A percentile compares a stretch with the other conserved stretches of the same genome.
Conservation (phyloP, 2,797 vertebrate genomes). For the Lagorchestes hirsutus region DNA sequence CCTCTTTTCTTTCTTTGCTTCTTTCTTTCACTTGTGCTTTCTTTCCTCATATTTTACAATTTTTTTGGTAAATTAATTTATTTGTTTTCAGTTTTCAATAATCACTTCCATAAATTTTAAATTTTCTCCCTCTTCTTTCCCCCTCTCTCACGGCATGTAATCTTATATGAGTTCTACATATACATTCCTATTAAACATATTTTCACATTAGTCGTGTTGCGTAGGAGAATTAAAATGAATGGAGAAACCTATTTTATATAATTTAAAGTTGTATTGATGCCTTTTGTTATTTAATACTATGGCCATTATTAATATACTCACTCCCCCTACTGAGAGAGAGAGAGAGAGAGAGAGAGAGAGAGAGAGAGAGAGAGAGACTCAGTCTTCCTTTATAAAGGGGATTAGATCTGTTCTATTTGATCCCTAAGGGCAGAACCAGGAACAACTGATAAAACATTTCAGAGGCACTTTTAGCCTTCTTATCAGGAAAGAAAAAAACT, state of each 20-base stretch:
- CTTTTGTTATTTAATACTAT: not conserved
- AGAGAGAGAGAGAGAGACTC: too few species aligned
- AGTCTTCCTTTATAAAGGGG: not conserved
- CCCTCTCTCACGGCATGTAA: too few species aligned
- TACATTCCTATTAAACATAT: too few species aligned
- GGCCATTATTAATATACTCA: not conserved
- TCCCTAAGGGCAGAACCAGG: not conserved
- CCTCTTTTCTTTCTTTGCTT: not conserved
- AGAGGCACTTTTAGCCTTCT: not conserved
- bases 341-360: too few species aligned
- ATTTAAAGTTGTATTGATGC: not conserved
- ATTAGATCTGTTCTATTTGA: not conserved
- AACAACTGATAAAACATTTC: not conserved
- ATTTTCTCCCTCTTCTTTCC: too few species aligned
- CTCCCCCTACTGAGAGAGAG: too few species aligned
- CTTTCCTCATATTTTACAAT: not conserved
- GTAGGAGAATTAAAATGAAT: too few species aligned
- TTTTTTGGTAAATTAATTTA: too few species aligned
- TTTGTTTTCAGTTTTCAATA: too few species aligned
- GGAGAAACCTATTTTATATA: not conserved
- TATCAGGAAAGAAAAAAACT: not conserved
- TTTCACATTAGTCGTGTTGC: too few species aligned
- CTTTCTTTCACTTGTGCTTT: not conserved
- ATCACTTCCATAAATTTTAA: too few species aligned
- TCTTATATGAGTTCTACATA: too few species aligned